A percentile compares a stretch with the other conserved stretches of the same genome.
Evolutionary conservation across 2,888 invertebrate species (phyloP).

Genomic region (Oxyteleia sp.): DNA sequence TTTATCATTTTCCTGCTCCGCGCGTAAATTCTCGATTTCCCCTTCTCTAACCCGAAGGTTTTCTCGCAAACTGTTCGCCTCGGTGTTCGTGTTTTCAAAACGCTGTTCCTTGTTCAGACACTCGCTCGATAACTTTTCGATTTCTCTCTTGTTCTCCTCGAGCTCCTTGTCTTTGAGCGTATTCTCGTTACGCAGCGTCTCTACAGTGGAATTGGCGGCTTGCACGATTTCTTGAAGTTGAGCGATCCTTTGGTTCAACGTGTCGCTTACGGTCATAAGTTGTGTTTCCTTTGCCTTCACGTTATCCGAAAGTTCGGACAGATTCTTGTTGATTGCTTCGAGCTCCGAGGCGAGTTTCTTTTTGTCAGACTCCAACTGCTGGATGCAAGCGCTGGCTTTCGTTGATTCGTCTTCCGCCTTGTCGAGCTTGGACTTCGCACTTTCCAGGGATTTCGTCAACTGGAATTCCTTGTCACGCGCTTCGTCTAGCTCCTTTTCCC

Average conservation of each 20-base stretch:
- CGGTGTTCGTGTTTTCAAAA: constrained; percentile 62
- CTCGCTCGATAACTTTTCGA: constrained; percentile 75
- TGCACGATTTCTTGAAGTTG: constrained; percentile 75
- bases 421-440: constrained; percentile 77
- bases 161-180: constrained; percentile 72
- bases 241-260: constrained; percentile 56
- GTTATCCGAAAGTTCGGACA: constrained; percentile 62
- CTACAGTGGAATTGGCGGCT: constrained; percentile 72
- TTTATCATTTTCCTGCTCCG: constrained; percentile 76
- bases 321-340: no score
- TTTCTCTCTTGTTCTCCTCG: constrained; percentile 69
- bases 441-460: constrained; percentile 78
- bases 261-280: constrained; percentile 71
- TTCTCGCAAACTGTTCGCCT: constrained; percentile 76
- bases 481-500: constrained; percentile 85
- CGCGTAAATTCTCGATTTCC: constrained; percentile 76
- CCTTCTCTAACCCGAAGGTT: constrained; percentile 69
- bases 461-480: constrained; percentile 78
- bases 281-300: constrained; percentile 76
- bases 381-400: no score
- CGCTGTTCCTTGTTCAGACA: constrained; percentile 75
- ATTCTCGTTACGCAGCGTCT: constrained; percentile 70
- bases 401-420: no score
- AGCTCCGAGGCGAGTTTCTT: no score
- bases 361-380: no score